Conservation (phyloP, 2,113 vertebrate species). For the Amphiprion percula region DNA sequence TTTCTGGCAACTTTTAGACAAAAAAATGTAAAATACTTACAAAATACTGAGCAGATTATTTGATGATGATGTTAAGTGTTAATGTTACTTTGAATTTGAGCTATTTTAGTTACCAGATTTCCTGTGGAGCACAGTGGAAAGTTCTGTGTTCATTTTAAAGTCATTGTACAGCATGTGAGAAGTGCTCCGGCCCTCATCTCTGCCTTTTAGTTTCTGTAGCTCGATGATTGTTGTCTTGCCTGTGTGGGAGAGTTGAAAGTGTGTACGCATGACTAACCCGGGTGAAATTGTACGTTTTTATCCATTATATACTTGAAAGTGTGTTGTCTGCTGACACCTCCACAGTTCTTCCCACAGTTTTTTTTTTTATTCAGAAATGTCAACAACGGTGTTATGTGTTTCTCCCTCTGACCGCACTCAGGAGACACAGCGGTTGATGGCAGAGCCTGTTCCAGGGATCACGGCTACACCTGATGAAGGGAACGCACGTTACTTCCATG, state of each 20-base stretch:
- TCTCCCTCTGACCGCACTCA: conserved; percentile 65
- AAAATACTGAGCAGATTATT: no score
- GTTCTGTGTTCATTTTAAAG: not conserved
- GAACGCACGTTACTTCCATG: conserved; percentile 99
- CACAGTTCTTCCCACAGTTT: not conserved
- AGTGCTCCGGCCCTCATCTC: not conserved
- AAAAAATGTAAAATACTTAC: no score
- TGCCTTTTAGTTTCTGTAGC: not conserved
- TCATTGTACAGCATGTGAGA: not conserved
- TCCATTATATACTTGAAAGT: conserved; percentile 16
- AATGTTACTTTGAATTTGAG: not conserved
- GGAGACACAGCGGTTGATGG: conserved; percentile 99
- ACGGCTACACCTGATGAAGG: conserved; percentile 97
- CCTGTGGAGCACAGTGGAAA: not conserved
- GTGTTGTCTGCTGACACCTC: conserved; percentile 14
- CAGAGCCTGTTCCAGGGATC: conserved; percentile 98
- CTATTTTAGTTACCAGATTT: not conserved
- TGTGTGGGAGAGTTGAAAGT: not conserved
- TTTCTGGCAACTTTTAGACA: no score
- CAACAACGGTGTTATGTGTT: conserved; percentile 16
- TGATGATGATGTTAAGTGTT: no score
- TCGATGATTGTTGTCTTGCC: conserved; percentile 21
- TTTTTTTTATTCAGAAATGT: not conserved
- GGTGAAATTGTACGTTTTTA: not conserved
- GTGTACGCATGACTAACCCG: conserved; percentile 18